Evolutionary conservation across 2,113 vertebrate genomes (phyloP).

Genomic region (Dasyurus viverrinus): DNA sequence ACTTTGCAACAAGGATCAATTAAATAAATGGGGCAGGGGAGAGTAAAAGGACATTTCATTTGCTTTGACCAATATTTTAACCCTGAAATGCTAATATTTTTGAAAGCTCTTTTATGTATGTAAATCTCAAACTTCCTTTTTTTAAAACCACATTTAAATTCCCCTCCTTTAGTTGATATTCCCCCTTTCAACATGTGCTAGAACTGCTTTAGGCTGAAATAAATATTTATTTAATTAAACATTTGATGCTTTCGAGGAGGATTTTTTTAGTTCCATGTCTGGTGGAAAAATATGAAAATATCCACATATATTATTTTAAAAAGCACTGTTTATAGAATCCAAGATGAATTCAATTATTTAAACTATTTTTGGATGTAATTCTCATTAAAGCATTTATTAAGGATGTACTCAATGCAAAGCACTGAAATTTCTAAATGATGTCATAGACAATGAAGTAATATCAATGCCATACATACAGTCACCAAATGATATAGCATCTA

Average conservation of each 20-base stretch:
- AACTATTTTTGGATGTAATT: background rate
- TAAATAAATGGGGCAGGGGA: background rate
- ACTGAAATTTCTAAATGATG: background rate
- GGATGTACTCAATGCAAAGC: background rate
- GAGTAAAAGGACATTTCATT: background rate
- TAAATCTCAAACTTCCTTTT: background rate
- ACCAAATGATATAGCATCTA: background rate
- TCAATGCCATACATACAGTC: background rate
- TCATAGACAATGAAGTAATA: background rate
- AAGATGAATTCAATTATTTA: constrained; percentile 39
- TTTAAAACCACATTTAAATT: background rate
- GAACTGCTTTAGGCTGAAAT: constrained; percentile 13
- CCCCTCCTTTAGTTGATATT: background rate
- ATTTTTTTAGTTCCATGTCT: constrained; percentile 29
- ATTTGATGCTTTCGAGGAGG: constrained; percentile 3
- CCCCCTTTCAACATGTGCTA: background rate
- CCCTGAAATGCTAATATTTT: constrained; percentile 11
- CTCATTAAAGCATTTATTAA: background rate
- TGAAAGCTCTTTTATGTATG: background rate
- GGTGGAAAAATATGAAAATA: constrained; percentile 28
- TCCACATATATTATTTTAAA: constrained; percentile 26
- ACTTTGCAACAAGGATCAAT: fast-evolving
- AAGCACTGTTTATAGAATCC: background rate
- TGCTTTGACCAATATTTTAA: background rate
- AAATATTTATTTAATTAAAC: constrained; percentile 24